These are phyloP conservation scores for Crocidura indochinensis DNA, from an alignment of 2,797 vertebrate species.

Conservation along the genomic window DNA sequence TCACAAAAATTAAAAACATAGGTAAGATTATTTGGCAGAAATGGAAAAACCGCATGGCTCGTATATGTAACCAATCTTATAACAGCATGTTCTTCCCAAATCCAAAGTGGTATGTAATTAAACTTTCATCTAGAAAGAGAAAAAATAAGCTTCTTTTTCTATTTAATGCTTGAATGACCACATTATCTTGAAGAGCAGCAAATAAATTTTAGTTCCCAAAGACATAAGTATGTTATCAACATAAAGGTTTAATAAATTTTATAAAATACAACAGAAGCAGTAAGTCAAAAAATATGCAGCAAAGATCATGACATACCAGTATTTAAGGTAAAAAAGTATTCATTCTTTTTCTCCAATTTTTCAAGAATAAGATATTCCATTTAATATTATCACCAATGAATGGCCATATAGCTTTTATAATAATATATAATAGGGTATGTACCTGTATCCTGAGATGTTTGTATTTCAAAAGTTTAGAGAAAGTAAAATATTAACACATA, in stretches of 20 bases:
- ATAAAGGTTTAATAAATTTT: slow-evolving; percentile 47
- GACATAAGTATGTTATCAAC: slow-evolving; percentile 34
- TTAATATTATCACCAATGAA: slow-evolving; percentile 3
- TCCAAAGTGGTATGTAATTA: slow-evolving; percentile 43
- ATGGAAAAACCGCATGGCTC: slow-evolving; percentile 40
- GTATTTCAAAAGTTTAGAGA: slow-evolving; percentile 62
- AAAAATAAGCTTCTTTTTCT: slow-evolving; percentile 50
- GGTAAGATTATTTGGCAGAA: neutral
- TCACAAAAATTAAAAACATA: slow-evolving; percentile 37
- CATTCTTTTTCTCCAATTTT: too few relatives aligned
- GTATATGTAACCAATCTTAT: slow-evolving; percentile 40
- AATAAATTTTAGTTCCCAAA: slow-evolving; percentile 52
- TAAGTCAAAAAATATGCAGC: neutral
- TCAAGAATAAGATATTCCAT: neutral
- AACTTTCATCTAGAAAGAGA: slow-evolving; percentile 30
- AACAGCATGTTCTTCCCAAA: slow-evolving; percentile 49
- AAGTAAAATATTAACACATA: neutral
- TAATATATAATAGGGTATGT: neutral
- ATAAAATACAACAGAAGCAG: neutral
- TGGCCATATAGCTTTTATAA: neutral
- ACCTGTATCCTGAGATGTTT: slow-evolving; percentile 42
- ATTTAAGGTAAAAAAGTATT: neutral
- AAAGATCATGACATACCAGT: neutral
- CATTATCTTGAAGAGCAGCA: slow-evolving; percentile 36
- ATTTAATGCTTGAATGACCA: slow-evolving; percentile 14